These are phyloP conservation scores for Tenthredo mesomela DNA, from an alignment of 2,888 invertebrate species.

Conservation along the genomic window DNA sequence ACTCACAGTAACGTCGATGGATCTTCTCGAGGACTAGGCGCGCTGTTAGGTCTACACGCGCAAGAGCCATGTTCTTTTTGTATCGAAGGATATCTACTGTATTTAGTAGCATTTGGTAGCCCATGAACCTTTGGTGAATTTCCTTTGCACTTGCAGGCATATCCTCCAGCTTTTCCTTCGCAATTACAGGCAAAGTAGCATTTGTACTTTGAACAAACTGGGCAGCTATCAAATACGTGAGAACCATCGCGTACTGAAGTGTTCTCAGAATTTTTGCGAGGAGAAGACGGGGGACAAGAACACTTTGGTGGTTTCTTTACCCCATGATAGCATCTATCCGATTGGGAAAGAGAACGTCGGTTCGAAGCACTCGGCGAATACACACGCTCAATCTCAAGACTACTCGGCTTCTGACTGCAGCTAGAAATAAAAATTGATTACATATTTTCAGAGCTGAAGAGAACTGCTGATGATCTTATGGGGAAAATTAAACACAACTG, in stretches of 20 bases:
- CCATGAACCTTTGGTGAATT: conserved; percentile 55
- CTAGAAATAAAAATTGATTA: conserved; percentile 15
- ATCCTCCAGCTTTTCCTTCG: conserved; percentile 39
- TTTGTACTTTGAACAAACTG: conserved; percentile 71
- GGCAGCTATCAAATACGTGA: conserved; percentile 68
- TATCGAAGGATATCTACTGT: conserved; percentile 46
- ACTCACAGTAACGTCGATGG: conserved; percentile 62
- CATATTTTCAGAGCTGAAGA: neutral
- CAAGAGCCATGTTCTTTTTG: conserved; percentile 55
- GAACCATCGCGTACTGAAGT: conserved; percentile 57
- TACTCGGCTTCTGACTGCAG: conserved; percentile 48
- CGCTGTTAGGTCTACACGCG: conserved; percentile 59
- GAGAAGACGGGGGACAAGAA: conserved; percentile 49
- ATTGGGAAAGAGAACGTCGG: conserved; percentile 55
- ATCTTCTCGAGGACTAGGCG: conserved; percentile 59
- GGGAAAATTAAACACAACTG: too few species aligned
- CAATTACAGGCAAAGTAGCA: conserved; percentile 67
- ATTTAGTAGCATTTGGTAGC: conserved; percentile 51
- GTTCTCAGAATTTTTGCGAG: conserved; percentile 54
- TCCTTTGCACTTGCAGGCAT: conserved; percentile 43
- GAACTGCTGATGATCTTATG: neutral
- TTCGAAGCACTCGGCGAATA: conserved; percentile 47
- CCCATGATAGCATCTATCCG: conserved; percentile 62
- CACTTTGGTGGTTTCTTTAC: conserved; percentile 55
- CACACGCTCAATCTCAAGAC: conserved; percentile 44